These are phyloP conservation scores for Catagonus wagneri DNA, from an alignment of 2,113 vertebrate genomes.

Conservation along the genomic window DNA sequence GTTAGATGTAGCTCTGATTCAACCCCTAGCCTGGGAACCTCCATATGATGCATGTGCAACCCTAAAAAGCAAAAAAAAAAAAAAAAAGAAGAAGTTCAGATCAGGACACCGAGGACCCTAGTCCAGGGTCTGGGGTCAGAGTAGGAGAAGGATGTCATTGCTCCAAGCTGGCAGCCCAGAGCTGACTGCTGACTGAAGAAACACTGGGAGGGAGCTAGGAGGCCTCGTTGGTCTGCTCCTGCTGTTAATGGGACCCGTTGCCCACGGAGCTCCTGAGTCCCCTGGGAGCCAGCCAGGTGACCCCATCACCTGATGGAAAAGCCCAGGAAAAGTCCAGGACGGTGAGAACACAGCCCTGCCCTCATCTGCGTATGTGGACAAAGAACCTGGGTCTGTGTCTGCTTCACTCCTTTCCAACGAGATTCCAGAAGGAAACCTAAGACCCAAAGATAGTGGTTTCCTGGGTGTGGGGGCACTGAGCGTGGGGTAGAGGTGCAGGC, in stretches of 20 bases:
- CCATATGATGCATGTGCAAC: too few species aligned
- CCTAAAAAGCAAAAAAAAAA: too few species aligned
- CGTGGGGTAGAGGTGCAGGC: too few species aligned
- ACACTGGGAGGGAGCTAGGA: neutral
- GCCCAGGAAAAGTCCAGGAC: neutral
- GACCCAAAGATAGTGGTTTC: neutral
- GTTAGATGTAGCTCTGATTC: too few species aligned
- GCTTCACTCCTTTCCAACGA: neutral
- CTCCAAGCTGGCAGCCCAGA: neutral
- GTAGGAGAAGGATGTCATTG: neutral
- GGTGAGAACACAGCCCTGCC: fast-evolving
- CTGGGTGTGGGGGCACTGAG: neutral
- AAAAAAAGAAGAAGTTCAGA: too few species aligned
- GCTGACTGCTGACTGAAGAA: neutral
- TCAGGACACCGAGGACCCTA: neutral
- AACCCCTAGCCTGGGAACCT: too few species aligned
- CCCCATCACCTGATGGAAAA: neutral
- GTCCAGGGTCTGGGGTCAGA: neutral
- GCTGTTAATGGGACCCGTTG: neutral
- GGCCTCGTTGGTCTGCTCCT: neutral
- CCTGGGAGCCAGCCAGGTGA: neutral
- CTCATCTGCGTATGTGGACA: neutral
- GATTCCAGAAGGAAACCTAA: neutral
- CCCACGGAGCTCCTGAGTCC: neutral
- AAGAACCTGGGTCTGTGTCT: neutral